These are phyloP conservation scores for Myiozetetes cayanensis DNA, from an alignment of 2,113 vertebrate species.

Conservation along the genomic window DNA sequence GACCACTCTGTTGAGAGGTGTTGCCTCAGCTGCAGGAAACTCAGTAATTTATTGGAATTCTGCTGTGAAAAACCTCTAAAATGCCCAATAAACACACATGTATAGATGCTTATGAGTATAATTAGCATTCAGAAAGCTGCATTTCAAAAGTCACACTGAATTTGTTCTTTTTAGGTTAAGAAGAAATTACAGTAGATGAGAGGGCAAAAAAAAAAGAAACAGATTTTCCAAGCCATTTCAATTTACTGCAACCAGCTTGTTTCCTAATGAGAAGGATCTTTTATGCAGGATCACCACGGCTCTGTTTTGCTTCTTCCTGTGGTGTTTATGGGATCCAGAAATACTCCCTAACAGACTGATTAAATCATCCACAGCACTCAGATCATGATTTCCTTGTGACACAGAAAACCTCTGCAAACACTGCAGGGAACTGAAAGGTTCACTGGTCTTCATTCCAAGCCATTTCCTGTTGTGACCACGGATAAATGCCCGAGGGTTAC, in stretches of 20 bases:
- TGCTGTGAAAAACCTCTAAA: background rate
- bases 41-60: background rate
- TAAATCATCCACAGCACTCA: background rate
- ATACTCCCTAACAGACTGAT: background rate
- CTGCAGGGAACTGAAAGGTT: background rate
- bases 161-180: background rate
- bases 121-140: background rate
- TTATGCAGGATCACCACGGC: background rate
- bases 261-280: background rate
- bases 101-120: background rate
- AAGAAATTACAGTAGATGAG: background rate
- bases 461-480: background rate
- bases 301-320: background rate
- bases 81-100: background rate
- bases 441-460: background rate
- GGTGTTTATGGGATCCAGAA: background rate
- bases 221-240: background rate
- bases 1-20: background rate
- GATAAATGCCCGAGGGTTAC: no score
- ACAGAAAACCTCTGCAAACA: background rate
- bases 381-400: background rate
- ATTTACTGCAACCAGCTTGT: background rate
- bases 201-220: rapidly evolving
- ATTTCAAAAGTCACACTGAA: background rate
- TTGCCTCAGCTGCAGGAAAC: background rate